phyloP scores from a whole-genome alignment of 2,113 vertebrate species.

The Riparia riparia region DNA sequence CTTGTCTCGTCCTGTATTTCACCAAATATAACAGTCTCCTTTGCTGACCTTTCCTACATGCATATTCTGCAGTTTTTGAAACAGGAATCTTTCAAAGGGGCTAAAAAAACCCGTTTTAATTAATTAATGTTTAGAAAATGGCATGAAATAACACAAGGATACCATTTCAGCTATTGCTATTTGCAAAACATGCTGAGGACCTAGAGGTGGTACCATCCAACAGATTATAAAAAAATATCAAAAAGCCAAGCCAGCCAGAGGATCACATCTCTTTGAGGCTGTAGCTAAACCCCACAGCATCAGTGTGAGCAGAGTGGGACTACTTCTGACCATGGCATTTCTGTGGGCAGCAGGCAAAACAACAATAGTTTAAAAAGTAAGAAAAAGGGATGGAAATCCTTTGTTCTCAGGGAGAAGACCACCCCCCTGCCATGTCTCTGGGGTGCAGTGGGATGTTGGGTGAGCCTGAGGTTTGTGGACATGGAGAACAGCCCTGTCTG shows the following conservation, averaged over 20 bases:
- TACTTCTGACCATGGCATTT: not conserved
- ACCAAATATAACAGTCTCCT: not conserved
- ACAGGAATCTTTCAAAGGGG: not conserved
- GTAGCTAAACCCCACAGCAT: not conserved
- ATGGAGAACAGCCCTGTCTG: not conserved
- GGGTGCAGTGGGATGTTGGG: not conserved
- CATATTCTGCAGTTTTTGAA: not conserved
- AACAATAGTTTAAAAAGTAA: not conserved
- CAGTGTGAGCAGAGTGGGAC: not conserved
- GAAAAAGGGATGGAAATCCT: not conserved
- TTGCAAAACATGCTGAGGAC: not conserved
- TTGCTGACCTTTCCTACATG: not conserved
- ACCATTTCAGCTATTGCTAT: not conserved
- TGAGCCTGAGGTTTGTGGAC: not conserved
- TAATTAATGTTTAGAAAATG: not conserved
- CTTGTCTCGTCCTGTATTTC: slow-evolving; percentile 23
- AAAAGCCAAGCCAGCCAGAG: not conserved
- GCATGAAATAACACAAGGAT: not conserved
- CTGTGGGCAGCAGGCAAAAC: not conserved
- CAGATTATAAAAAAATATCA: not conserved
- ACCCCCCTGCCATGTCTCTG: not conserved
- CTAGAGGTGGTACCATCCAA: not conserved
- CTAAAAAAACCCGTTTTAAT: not conserved
- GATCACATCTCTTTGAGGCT: not conserved
- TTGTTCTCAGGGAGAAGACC: not conserved